Evolutionary conservation across 2,797 vertebrate species (phyloP).

Genomic region (Odontamblyopus rebecca): DNA sequence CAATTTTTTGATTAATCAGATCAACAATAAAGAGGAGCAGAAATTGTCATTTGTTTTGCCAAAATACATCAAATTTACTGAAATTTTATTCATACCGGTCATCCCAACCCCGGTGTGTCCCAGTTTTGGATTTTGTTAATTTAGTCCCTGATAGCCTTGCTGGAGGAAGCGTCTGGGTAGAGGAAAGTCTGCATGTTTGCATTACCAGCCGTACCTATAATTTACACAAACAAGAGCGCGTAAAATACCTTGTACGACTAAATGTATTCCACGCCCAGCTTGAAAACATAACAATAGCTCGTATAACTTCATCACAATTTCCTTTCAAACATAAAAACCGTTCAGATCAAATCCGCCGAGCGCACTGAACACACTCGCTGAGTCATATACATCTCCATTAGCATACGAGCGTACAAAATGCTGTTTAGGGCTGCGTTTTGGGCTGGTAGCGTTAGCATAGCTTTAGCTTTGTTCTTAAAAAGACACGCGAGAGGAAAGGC

Average conservation of each 20-base stretch:
- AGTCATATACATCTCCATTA: conserved; percentile 58
- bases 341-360: conserved; percentile 24
- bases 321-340: conserved; percentile 9
- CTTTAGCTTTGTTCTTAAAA: conserved; percentile 59
- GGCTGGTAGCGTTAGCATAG: conserved; percentile 47
- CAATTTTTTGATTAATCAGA: no score
- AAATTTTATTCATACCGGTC: no score
- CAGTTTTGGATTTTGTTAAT: no score
- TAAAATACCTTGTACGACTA: neutral
- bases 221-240: neutral
- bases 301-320: neutral
- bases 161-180: neutral
- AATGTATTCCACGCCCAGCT: neutral
- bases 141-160: neutral
- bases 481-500: conserved; percentile 49
- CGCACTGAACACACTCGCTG: conserved; percentile 38
- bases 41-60: no score
- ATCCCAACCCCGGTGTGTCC: no score
- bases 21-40: no score
- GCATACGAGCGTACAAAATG: conserved; percentile 41
- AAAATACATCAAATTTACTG: no score
- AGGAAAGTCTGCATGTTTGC: neutral
- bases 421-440: conserved; percentile 45
- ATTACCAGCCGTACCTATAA: neutral
- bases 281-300: neutral